phyloP scores from a whole-genome alignment of 2,888 invertebrate species.

The Hydraecia micacea region DNA sequence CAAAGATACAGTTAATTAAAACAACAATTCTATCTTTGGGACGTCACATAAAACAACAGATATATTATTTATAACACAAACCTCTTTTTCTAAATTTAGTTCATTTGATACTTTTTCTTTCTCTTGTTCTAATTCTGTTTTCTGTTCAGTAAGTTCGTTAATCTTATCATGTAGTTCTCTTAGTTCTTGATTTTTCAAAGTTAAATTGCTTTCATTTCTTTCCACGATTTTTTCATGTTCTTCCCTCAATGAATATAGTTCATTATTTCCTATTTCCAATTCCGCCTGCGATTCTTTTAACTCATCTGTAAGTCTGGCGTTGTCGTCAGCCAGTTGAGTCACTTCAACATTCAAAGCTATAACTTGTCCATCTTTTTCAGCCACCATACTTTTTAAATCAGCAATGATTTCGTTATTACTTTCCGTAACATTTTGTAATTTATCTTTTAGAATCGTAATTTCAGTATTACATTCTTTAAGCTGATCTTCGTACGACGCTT shows the following conservation, averaged over 20 bases:
- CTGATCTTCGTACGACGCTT: conserved; percentile 84
- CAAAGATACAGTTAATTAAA: conserved; percentile 70
- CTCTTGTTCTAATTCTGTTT: conserved; percentile 67
- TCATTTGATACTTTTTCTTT: conserved; percentile 71
- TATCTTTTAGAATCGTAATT: conserved; percentile 80
- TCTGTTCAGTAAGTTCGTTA: conserved; percentile 69
- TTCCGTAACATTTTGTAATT: conserved; percentile 81
- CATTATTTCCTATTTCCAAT: conserved; percentile 82
- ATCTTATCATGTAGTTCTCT: conserved; percentile 76
- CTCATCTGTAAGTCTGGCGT: conserved; percentile 77
- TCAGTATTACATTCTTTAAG: conserved; percentile 83
- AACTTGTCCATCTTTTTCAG: conserved; percentile 81
- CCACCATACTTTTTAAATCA: conserved; percentile 75
- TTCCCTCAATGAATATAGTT: conserved; percentile 76
- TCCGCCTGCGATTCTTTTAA: conserved; percentile 81
- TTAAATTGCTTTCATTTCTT: conserved; percentile 74
- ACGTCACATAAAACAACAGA: conserved; percentile 68
- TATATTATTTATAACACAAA: conserved; percentile 71
- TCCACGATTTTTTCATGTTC: conserved; percentile 77
- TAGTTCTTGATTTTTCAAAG: conserved; percentile 79
- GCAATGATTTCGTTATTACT: conserved; percentile 79
- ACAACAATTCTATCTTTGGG: conserved; percentile 29
- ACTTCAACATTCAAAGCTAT: conserved; percentile 82
- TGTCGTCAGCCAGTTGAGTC: conserved; percentile 77
- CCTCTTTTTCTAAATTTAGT: conserved; percentile 78